phyloP scores from a whole-genome alignment of 2,113 vertebrate species.

The Atractosteus spatula region DNA sequence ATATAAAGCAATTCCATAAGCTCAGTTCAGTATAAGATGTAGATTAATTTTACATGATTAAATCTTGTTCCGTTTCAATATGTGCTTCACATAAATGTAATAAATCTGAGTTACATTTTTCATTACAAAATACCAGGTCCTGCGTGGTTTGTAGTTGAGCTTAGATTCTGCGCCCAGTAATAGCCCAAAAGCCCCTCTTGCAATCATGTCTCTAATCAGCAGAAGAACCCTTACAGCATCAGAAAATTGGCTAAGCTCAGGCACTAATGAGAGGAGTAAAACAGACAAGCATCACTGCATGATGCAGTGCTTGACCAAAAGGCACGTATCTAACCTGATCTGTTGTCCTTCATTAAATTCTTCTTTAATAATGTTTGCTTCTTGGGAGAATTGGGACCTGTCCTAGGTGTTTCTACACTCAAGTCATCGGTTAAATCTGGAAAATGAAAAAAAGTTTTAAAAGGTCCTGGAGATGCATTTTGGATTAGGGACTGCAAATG shows the following conservation, averaged over 20 bases:
- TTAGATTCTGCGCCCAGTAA: neutral
- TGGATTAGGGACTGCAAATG: no score
- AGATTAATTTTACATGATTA: no score
- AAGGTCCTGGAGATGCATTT: neutral
- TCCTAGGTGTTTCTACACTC: slow-evolving; percentile 14
- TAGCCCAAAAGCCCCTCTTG: neutral
- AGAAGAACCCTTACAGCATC: neutral
- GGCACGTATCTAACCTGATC: slow-evolving; percentile 18
- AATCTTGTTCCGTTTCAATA: no score
- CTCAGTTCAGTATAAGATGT: no score
- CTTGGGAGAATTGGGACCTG: neutral
- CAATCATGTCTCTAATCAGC: neutral
- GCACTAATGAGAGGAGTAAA: neutral
- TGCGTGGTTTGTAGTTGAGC: no score
- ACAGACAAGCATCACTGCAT: slow-evolving; percentile 3
- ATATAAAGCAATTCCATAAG: no score
- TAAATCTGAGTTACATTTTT: no score
- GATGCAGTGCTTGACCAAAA: neutral
- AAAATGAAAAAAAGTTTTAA: neutral
- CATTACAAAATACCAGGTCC: no score
- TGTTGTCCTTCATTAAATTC: slow-evolving; percentile 2
- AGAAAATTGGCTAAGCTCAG: neutral
- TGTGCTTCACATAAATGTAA: no score
- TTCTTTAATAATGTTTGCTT: slow-evolving; percentile 11
- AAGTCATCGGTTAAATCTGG: slow-evolving; percentile 9